These are phyloP conservation scores for Eutrigla gurnardus DNA, from an alignment of 2,797 vertebrate species.

Conservation along the genomic window DNA sequence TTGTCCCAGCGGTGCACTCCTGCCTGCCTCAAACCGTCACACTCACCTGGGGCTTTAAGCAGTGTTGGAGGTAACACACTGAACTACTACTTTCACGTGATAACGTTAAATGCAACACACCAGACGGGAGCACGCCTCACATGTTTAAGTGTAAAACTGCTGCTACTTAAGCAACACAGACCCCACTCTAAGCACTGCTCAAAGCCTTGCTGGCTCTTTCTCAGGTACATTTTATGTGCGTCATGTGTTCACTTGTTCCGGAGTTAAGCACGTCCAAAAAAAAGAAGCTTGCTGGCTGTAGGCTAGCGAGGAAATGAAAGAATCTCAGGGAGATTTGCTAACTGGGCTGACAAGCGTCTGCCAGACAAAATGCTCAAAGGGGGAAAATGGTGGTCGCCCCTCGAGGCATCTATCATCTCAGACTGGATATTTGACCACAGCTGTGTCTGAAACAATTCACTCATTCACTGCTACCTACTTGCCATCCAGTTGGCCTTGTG, in stretches of 20 bases:
- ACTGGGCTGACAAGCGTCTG: conserved; percentile 74
- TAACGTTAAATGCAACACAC: conserved; percentile 21
- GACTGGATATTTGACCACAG: conserved; percentile 32
- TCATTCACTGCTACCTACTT: background rate
- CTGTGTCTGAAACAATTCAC: conserved; percentile 13
- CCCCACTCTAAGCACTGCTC: conserved; percentile 77
- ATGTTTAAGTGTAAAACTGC: conserved; percentile 26
- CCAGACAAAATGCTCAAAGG: conserved; percentile 69
- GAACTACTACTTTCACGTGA: conserved; percentile 22
- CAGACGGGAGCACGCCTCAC: conserved; percentile 16
- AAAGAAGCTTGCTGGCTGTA: conserved; percentile 68
- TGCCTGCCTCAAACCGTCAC: conserved; percentile 75
- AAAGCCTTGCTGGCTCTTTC: conserved; percentile 75
- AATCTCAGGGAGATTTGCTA: conserved; percentile 64
- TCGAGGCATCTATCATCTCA: conserved; percentile 36
- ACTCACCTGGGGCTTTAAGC: conserved; percentile 81
- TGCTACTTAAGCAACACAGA: conserved; percentile 28
- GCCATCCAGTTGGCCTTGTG: background rate
- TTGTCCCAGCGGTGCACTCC: conserved; percentile 82
- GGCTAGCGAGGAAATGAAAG: conserved; percentile 57
- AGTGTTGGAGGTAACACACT: conserved; percentile 70
- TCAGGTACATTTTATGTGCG: conserved; percentile 72
- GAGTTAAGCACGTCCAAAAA: conserved; percentile 69
- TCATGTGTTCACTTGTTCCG: conserved; percentile 69
- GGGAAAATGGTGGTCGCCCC: conserved; percentile 71